phyloP scores from a whole-genome alignment of 2,888 invertebrate genomes.

The Pristionchus fissidentatus region DNA sequence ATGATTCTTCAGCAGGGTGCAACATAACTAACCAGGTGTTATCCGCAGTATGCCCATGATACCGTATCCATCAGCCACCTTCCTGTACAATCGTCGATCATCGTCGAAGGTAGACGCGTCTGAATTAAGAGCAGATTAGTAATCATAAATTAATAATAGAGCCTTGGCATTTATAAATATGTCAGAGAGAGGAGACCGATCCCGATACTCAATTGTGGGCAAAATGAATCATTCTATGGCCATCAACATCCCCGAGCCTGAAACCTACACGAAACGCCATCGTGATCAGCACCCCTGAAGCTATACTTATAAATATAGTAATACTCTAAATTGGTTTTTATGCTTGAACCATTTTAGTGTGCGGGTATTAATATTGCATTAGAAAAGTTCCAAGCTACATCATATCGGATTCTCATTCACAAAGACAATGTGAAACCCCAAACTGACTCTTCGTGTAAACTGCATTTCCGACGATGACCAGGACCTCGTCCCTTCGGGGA shows the following conservation, averaged over 20 bases:
- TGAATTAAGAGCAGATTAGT: too few relatives aligned
- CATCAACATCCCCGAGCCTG: too few relatives aligned
- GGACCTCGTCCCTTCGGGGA: conserved; percentile 38
- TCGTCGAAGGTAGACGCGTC: conserved; percentile 90
- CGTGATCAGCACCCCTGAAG: too few relatives aligned
- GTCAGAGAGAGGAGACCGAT: background rate
- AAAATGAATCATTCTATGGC: too few relatives aligned
- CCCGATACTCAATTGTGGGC: too few relatives aligned
- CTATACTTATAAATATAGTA: too few relatives aligned
- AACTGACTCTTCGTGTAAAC: conserved; percentile 29
- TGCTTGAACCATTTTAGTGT: too few relatives aligned
- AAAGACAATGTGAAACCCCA: background rate
- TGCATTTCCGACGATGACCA: conserved; percentile 32
- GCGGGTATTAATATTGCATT: too few relatives aligned
- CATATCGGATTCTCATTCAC: background rate
- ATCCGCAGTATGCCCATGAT: conserved; percentile 91
- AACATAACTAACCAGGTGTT: conserved; percentile 52
- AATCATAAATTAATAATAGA: too few relatives aligned
- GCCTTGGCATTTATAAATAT: too few relatives aligned
- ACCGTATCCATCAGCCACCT: conserved; percentile 94
- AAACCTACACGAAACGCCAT: too few relatives aligned
- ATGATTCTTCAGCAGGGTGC: background rate
- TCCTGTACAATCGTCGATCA: conserved; percentile 89
- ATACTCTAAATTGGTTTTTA: too few relatives aligned
- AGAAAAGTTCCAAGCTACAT: background rate